Conservation (phyloP, 1,140 invertebrate species). For the Aphelinus atriplicis region DNA sequence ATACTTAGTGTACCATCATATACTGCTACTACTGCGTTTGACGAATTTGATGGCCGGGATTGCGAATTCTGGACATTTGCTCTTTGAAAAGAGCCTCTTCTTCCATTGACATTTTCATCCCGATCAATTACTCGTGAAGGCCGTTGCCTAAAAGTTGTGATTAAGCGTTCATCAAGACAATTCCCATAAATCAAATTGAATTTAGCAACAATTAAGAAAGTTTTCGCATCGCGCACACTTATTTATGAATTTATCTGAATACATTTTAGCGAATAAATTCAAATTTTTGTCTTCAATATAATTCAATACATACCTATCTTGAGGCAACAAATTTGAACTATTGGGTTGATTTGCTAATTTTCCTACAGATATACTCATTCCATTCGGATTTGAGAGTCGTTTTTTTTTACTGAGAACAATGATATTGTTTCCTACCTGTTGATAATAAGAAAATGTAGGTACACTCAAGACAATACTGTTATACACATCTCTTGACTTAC, state of each 20-base stretch:
- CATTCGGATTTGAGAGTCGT: conserved; percentile 51
- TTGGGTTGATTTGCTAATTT: conserved; percentile 50
- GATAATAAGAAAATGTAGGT: conserved; percentile 37
- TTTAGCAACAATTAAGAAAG: too few relatives aligned
- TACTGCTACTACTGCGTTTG: conserved; percentile 56
- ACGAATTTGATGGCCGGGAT: conserved; percentile 36
- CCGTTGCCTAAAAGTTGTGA: conserved; percentile 40
- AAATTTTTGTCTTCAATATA: neutral
- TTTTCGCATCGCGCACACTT: too few relatives aligned
- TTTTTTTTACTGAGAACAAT: conserved; percentile 62
- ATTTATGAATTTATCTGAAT: too few relatives aligned
- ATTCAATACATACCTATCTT: conserved; percentile 48
- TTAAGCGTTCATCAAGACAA: too few relatives aligned
- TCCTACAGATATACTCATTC: conserved; percentile 58
- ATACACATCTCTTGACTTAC: conserved; percentile 60
- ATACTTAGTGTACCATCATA: conserved; percentile 69
- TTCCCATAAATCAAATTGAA: too few relatives aligned
- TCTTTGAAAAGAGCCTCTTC: conserved; percentile 69
- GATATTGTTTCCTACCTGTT: conserved; percentile 63
- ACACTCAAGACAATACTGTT: too few relatives aligned
- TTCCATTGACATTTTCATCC: conserved; percentile 80
- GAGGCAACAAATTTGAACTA: conserved; percentile 40
- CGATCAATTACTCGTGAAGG: conserved; percentile 62
- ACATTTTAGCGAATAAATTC: too few relatives aligned
- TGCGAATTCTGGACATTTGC: conserved; percentile 40